These are phyloP conservation scores for Molorchus minor DNA, from an alignment of 2,888 invertebrate genomes.

Conservation along the genomic window DNA sequence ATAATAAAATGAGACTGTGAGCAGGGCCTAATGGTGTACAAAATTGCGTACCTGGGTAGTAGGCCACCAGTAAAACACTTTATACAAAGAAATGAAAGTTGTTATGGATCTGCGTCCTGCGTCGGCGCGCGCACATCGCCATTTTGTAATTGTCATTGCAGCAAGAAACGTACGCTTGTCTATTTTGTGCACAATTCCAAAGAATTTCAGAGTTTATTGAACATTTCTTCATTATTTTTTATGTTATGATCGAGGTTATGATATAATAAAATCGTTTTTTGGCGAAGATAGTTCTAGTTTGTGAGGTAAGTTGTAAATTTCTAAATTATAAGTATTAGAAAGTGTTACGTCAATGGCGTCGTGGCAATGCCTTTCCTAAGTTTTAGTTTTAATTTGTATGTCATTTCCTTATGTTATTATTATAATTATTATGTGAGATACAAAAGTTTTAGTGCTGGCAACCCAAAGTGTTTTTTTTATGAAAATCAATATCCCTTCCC, in stretches of 20 bases:
- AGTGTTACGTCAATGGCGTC: conserved; percentile 23
- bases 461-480: conserved; percentile 22
- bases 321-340: conserved; percentile 24
- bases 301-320: conserved; percentile 24
- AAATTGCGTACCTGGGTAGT: too few relatives aligned
- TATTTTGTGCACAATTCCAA: conserved; percentile 17
- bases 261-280: conserved; percentile 17
- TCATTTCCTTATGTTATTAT: neutral
- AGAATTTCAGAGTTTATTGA: conserved; percentile 20
- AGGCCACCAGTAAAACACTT: too few relatives aligned
- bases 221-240: conserved; percentile 10
- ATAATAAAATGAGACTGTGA: too few relatives aligned
- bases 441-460: conserved; percentile 17
- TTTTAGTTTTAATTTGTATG: neutral
- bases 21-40: too few relatives aligned
- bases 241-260: too few relatives aligned
- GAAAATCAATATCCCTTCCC: conserved; percentile 26
- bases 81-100: too few relatives aligned
- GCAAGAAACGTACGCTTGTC: conserved; percentile 14
- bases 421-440: conserved; percentile 8
- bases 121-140: conserved; percentile 5
- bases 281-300: conserved; percentile 19
- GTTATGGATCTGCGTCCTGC: too few relatives aligned
- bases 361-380: neutral
- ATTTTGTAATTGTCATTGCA: conserved; percentile 19